Evolutionary conservation across 1,140 invertebrate genomes (phyloP), one percentile per base, ranked within the genome.

Genomic region (Megathymus violae): DNA sequence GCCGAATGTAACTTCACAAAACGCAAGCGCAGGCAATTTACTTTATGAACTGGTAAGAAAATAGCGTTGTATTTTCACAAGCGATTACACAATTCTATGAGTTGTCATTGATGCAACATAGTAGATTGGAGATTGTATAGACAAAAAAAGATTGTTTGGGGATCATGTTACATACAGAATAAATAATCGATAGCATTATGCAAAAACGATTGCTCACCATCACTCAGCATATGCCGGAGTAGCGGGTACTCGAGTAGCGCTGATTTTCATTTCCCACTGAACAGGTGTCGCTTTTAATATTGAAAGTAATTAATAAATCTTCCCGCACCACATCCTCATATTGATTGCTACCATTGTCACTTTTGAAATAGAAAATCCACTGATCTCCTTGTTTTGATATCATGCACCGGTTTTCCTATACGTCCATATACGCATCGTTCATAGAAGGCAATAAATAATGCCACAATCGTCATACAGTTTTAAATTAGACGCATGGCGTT

Each of bases 401-500:
- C 10, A 36, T 36, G 34, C 34, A 36, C 34, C 11, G 34, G 34
- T 36, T 36, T 36, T 36, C n/a, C 34, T 36, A 1, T 11, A 36
- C 34, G n/a, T 36, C 34, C 34, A 7, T 36, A 36, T 11, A 36
- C 17, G n/a, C 38, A 54, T 22, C 11, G 14, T 11, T 25, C 40
- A 6, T 56, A 56, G 13, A 56, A 43, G 51, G 50, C 15, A 36
- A 50, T 50, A 36, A 40, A 25, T 36, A 31, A 25, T 41, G 16
- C 6, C 38, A 11, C 19, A 43, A 13, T 19, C n/a, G 51, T 56
- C 51, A 56, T 56, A 43, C 51, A n/a, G 40, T 9, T 43, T 56
- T 56, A 56, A 56, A 56, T 56, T 56, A 56, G 51, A 56, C 51
- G 51, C 19, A 56, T 56, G 51, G 51, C 51, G 51, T 56, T 56